Conservation (phyloP, 2,113 vertebrate genomes). For the Girardinichthys multiradiatus region DNA sequence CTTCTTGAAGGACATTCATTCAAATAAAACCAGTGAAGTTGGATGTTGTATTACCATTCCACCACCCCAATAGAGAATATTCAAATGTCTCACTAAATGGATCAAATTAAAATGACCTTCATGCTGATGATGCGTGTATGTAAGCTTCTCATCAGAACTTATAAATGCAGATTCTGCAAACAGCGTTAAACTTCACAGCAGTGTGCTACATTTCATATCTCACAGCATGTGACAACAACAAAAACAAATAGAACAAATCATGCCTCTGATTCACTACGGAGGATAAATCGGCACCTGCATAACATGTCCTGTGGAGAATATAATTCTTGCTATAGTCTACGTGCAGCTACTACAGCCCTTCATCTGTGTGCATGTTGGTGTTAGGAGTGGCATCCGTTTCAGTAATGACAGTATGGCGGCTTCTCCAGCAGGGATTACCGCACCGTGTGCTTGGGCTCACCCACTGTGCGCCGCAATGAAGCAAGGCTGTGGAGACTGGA, state of each 20-base stretch:
- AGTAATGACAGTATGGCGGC: slow-evolving; percentile 52
- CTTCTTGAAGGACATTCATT: neutral
- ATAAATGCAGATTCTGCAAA: slow-evolving; percentile 8
- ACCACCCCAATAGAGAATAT: neutral
- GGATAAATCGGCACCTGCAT: slow-evolving; percentile 35
- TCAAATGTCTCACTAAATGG: neutral
- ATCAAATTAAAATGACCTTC: neutral
- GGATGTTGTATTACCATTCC: neutral
- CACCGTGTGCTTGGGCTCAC: slow-evolving; percentile 46
- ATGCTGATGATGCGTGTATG: neutral
- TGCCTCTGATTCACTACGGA: slow-evolving; percentile 10
- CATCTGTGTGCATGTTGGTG: slow-evolving; percentile 18
- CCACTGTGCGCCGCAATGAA: slow-evolving; percentile 61
- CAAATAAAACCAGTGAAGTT: neutral
- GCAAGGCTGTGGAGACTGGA: slow-evolving; percentile 37
- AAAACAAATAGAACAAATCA: slow-evolving; percentile 29
- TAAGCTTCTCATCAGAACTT: neutral
- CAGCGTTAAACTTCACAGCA: slow-evolving; percentile 14
- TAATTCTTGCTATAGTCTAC: slow-evolving; percentile 35
- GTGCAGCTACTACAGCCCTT: slow-evolving; percentile 22
- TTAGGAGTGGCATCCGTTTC: slow-evolving; percentile 37
- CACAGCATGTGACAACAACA: slow-evolving; percentile 10
- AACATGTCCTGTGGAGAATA: slow-evolving; percentile 44
- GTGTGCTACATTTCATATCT: neutral
- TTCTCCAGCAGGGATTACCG: slow-evolving; percentile 62